A percentile compares a stretch with the other conserved stretches of the same genome.
Evolutionary conservation across 2,113 vertebrate species (phyloP).

Genomic region (Telmatochromis bifrenatus): DNA sequence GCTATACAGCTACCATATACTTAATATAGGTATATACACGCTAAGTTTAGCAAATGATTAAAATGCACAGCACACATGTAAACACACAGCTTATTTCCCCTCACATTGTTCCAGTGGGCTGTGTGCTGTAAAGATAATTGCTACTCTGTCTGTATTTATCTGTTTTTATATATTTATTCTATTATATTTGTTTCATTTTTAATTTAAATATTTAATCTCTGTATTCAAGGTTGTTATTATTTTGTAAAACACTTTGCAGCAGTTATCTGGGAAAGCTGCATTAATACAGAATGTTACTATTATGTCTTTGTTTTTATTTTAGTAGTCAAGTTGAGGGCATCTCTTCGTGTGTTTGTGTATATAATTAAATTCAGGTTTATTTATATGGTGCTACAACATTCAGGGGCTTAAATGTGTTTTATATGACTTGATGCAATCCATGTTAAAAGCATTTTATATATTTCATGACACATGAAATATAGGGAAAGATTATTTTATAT

Average conservation of each 20-base stretch:
- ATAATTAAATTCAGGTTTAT: not conserved
- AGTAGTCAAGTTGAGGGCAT: not conserved
- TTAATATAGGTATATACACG: not conserved
- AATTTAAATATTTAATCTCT: not conserved
- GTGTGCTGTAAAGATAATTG: not conserved
- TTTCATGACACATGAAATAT: not conserved
- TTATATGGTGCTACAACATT: not conserved
- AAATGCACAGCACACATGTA: not conserved
- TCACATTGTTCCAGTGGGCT: not conserved
- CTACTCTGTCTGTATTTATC: slow-evolving; percentile 1
- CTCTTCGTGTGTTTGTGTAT: not conserved
- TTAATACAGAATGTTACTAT: not conserved
- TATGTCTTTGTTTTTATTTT: not conserved
- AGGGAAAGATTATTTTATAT: not conserved
- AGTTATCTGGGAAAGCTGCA: not conserved
- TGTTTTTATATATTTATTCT: not conserved
- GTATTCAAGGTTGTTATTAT: not conserved
- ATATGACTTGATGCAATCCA: not conserved
- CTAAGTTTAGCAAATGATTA: not conserved
- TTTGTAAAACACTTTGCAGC: not conserved
- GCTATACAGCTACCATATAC: not conserved
- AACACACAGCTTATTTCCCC: not conserved
- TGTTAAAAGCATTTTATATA: rapidly evolving
- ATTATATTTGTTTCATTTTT: not conserved
- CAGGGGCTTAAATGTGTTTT: not conserved